Evolutionary conservation across 2,888 invertebrate genomes (phyloP), one percentile per base, ranked within the genome.

Genomic region (Anorthoa munda): DNA sequence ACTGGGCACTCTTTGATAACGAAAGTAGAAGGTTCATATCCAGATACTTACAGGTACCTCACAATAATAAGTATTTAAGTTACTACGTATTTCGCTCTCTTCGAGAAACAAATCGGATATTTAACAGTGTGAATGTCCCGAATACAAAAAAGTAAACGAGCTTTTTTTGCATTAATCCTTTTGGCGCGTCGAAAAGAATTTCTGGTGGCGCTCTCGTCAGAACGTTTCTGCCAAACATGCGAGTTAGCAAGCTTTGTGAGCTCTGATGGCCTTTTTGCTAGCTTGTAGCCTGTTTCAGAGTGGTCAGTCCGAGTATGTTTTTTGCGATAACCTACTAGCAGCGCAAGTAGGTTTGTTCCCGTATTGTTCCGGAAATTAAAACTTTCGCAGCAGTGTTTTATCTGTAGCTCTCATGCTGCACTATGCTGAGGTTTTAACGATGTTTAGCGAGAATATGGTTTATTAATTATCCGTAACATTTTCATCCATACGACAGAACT

Each of bases 221-320:
- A 56, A 17, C 12, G 53, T 63, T 63, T 68, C 55, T 61, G 48
- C 18, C 63, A 51, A 67, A 73, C 48, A 74, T 48, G 55, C 67
- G 66, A 77, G 82, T 81, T 84, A 73, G 73, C 70, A 46, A 51
- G 77, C 82, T 81, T 74, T 84, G 63, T 74, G 56, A 48, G 66
- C 55, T 63, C 17, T 53, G 61, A 72, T 72, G 31, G 45, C 72
- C 63, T 77, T 82, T 81, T 81, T 84, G 73, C 66, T 55, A 70
- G 58, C 17, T 23, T 61, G 66, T 77, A 70, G 58, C 45, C 18
- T 60, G 64, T 73, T 81, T 64, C 77, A 66, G 31, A 68, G 23
- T 60, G 45, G 59, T 13, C 59, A 58, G n/a, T 58, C 39, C 45
- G 48, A 50, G 21, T 66, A n/a, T 66, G 18, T 61, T 66, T 67